Evolutionary conservation across 92 coral and sea anemone genomes (phyloP), one percentile per base, ranked within the genome.

Genomic region (Epizoanthus rinbou): DNA sequence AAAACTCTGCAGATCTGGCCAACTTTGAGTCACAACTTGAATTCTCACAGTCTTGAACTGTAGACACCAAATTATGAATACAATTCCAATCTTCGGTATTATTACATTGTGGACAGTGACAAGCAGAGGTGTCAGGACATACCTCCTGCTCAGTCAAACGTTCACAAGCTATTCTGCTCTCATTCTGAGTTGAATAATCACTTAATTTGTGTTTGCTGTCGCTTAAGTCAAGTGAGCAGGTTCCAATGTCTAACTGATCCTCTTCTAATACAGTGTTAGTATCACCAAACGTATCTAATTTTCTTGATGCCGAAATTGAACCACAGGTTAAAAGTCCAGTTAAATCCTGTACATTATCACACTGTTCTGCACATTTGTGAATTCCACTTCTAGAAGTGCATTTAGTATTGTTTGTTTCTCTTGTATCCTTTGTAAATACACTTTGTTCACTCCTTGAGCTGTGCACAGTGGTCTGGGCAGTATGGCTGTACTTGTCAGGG

Each of bases 1-100:
- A 84, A 8, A 84, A 73, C 31, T 86, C 91, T 47, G 73, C 79
- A 47, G 74, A 60, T 47, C 78, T 75, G 16, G 70, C 41, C 43
- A 81, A 67, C 47, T 69, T 69, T 25, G 72, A n/a, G 50, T 33
- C 69, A 68, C 67, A n/a, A 5, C 5, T 45, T 19, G 18, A 79
- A 56, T 21, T 58, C 43, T 58, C 69, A 13, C n/a, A 24, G 19
- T 19, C 50, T 28, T 59, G 18, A 35, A 60, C 58, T 21, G 41
- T 22, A 16, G 59, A 22, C 71, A 78, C 43, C 15, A 78, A 9
- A 63, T 39, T 43, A 47, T 78, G 82, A 5, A 78, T 16, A 23
- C 82, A 78, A 5, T 19, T 62, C 82, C 71, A 63, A 3, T 41
- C 71, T 41, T 39, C 5, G 5, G 71, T 15, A 13, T 23, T 39